Evolutionary conservation across 2,113 vertebrate genomes (phyloP).

Genomic region (Pardalotus punctatus): DNA sequence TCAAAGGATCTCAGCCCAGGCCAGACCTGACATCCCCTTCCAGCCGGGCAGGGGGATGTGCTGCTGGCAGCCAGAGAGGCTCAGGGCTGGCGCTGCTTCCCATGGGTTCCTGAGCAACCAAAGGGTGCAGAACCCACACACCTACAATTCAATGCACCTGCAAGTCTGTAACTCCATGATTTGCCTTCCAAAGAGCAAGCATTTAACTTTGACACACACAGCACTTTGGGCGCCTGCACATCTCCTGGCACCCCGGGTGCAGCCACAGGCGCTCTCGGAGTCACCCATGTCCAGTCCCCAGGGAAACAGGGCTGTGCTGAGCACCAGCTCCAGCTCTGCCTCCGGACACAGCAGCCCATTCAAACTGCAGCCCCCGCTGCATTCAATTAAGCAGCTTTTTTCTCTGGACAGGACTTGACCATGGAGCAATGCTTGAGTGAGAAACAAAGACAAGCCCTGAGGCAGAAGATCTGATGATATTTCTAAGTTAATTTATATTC

Average conservation of each 20-base stretch:
- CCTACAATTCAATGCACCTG: too few relatives aligned
- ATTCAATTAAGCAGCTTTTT: background rate
- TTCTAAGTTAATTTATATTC: background rate
- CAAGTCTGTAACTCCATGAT: background rate
- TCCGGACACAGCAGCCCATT: background rate
- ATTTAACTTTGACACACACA: background rate
- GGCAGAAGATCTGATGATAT: background rate
- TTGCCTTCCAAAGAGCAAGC: background rate
- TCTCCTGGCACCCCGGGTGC: background rate
- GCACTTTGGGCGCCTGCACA: background rate
- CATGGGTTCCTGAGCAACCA: background rate
- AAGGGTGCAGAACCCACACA: background rate
- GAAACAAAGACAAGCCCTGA: background rate
- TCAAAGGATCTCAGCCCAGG: background rate
- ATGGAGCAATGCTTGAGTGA: background rate
- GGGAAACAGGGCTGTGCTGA: background rate
- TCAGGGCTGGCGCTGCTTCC: background rate
- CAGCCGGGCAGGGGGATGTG: background rate
- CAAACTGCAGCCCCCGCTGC: background rate
- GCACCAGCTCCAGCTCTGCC: background rate
- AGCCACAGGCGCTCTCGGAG: accelerated
- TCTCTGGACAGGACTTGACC: background rate
- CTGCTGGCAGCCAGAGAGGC: background rate
- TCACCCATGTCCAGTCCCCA: accelerated
- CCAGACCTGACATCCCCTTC: background rate